Evolutionary conservation across 2,888 invertebrate genomes (phyloP), one percentile per base, ranked within the genome.

Genomic region (Eupithecia abbreviata): DNA sequence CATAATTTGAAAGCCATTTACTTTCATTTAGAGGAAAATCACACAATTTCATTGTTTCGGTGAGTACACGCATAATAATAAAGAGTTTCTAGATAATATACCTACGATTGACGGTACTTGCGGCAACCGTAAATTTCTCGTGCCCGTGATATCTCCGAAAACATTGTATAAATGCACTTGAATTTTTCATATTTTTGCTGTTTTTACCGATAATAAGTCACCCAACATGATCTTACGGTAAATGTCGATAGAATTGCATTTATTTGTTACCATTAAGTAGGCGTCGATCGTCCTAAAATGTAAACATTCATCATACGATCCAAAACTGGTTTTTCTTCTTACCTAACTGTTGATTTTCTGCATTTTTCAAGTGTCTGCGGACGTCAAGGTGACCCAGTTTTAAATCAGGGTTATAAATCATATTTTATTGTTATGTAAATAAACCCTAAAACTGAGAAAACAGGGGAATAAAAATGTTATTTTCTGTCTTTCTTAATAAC

Each of bases 351-450:
- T 76, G 69, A 74, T 72, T 65, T 77, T 15, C 70, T 71, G 74
- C 71, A 68, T 45, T 67, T 74, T 45, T 76, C 13, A 15, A 62
- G 69, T 51, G 45, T 6, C 42, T 66, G n/a, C 43, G 73, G 62
- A 15, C 41, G 72, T 47, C 78, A 82, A 80, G 77, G 78, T 80
- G 78, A 76, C 80, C 77, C 74, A 83, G 78, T 77, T 72, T 49
- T 75, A 73, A 65, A 74, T 74, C 77, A 77, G 55, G 74, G 72
- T 72, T 72, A 74, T 12, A n/a, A 47, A 12, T 43, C 72, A 51
- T 69, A 45, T 62, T 69, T 42, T 12, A 47, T 49, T 72, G 68
- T 51, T 71, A 72, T 66, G 62, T 51, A 18, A 58, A 58, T 6
- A 58, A 18, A 58, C 18, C 15, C 51, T n/a, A 49, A 49, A 49